Evolutionary conservation across 2,113 vertebrate species (phyloP).

Genomic region (Arenaria interpres): DNA sequence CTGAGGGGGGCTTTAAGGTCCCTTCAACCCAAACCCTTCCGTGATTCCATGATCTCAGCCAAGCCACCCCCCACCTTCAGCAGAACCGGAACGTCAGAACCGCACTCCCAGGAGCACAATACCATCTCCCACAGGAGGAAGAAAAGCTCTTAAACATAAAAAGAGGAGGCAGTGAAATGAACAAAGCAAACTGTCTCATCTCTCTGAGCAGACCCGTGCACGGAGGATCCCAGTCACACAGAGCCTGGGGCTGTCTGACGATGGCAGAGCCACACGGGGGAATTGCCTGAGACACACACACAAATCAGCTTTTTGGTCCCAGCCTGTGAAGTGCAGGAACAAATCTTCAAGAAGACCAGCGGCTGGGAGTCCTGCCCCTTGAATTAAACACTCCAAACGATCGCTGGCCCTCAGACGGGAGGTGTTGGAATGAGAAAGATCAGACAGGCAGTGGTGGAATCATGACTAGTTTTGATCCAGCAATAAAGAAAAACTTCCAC

Average conservation of each 20-base stretch:
- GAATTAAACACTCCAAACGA: neutral
- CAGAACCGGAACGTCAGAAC: neutral
- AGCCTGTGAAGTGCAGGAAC: neutral
- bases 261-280: neutral
- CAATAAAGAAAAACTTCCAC: neutral
- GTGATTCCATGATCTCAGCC: neutral
- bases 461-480: neutral
- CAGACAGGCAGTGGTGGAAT: neutral
- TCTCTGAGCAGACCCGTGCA: neutral
- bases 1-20: no score
- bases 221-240: neutral
- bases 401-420: fast-evolving
- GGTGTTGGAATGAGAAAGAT: neutral
- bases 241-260: neutral
- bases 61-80: neutral
- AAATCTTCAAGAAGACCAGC: neutral
- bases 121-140: neutral
- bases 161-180: neutral
- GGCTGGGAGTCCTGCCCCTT: neutral
- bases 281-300: neutral
- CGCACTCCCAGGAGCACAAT: neutral
- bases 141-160: neutral
- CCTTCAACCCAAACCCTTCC: neutral
- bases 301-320: neutral
- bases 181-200: neutral